phyloP scores from a whole-genome alignment of 2,888 invertebrate genomes.

The Melinopterus prodromus region DNA sequence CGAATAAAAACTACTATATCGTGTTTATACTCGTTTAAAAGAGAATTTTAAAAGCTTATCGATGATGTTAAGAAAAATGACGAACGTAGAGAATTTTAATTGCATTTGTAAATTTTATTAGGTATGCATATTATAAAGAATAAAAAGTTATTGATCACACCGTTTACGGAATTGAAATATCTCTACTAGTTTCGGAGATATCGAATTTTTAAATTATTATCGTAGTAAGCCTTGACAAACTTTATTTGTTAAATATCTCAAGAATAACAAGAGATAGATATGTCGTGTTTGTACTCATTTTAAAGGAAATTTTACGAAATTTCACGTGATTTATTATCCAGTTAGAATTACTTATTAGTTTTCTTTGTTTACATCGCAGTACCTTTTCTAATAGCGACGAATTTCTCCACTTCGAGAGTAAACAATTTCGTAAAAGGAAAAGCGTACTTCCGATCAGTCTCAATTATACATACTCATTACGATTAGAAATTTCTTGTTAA shows the following conservation, averaged over 20 bases:
- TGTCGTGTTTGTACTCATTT: neutral
- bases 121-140: neutral
- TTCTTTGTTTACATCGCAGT: neutral
- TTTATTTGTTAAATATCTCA: neutral
- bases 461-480: neutral
- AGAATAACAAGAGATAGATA: neutral
- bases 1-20: neutral
- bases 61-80: too few species aligned
- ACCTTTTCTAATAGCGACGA: neutral
- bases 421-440: neutral
- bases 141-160: neutral
- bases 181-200: neutral
- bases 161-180: neutral
- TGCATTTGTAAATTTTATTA: neutral
- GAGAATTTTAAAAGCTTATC: neutral
- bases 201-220: neutral
- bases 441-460: neutral
- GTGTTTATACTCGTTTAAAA: neutral
- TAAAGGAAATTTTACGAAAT: neutral
- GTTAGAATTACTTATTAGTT: neutral
- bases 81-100: too few species aligned
- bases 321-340: neutral
- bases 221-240: neutral
- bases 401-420: neutral
- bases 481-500: neutral